Evolutionary conservation across 1,140 invertebrate species (phyloP), one percentile per base, ranked within the genome.

Genomic region (Sminthurinus signatus): DNA sequence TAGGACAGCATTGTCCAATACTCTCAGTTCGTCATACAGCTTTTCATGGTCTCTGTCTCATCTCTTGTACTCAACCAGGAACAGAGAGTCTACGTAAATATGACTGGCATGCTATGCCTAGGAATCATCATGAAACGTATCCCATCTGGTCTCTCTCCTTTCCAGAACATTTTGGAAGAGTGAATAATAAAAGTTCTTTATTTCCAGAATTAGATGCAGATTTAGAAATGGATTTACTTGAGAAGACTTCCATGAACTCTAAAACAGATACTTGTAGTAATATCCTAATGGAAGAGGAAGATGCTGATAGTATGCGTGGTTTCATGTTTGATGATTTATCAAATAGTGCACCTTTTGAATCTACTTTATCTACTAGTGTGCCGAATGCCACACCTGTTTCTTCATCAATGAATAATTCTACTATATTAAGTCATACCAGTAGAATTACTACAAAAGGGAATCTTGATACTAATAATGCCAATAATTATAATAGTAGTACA

Each of bases 21-120:
- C 93, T 93, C 75, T 88, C 91, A 0, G 81, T 96, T 23, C 81
- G 91, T 61, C 92, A 89, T 0, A 94, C 91, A 1, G 89, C 90
- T 1, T 90, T 92, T 77, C 94, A 93, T 76, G 84, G 86, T 5
- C 79, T 97, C 4, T 87, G 91, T 55, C 78, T 96, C 0, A 81
- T 96, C 23, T 86, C 87, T 1, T 88, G 87, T 27, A 95, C 89
- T 0, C 81, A 83, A 62, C 81, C 85, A 62, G 93, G 93, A 1
- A 88, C 88, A 5, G 85, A 93, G 74, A 73, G 84, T 46, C 76
- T 96, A 0, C 78, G 82, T 15, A 81, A 85, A 72, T 78, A 85
- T 73, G 87, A 84, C 1, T 72, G 67, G 67, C 51, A 63, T 52
- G 65, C 64, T 17, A 67, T 72, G 64, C 68, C 68, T 17, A 19